Evolutionary conservation across 2,888 invertebrate genomes (phyloP), one percentile per base, ranked within the genome.

Genomic region (Gisinianus flammeolus): DNA sequence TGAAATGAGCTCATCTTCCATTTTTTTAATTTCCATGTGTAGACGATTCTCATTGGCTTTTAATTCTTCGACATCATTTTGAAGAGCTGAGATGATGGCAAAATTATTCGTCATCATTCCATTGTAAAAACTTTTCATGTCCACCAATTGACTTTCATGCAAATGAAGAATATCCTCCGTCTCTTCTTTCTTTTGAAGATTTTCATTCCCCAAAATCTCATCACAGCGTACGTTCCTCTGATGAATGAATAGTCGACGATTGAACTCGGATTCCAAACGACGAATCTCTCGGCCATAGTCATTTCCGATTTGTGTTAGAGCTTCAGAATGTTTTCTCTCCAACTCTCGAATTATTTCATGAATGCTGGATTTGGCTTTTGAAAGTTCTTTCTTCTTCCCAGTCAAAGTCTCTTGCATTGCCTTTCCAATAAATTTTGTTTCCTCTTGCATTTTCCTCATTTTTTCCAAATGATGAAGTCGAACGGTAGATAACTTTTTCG

Each of bases 221-320:
- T 75, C 75, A 66, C 66, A 66, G 16, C 66, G 30, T 1, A 33
- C 66, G 52, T 75, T 75, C 19, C 33, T 67, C 52, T 75, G 75
- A 22, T 52, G 64, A 16, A 44, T 93, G 91, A 74, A 94, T 90
- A 78, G 90, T 90, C 67, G 90, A 88, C 82, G 91, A 76, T 94
- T 93, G 85, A 91, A 92, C 85, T 92, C 92, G 56, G 87, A 89
- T 88, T 91, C 92, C 85, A 93, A 88, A 85, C 93, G 92, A 83
- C 90, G 89, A 0, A 91, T 90, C 85, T 93, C 91, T 1, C 88
- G 87, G 85, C 93, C 91, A 85, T 93, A 93, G 80, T 91, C 89
- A 54, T 89, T 87, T 62, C 91, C 88, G 24, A 91, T 88, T 71
- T 90, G 88, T 76, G 91, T 91, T 77, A 90, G 52, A 26, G 90